These are phyloP conservation scores for Mystacornis crossleyi DNA, from an alignment of 2,113 vertebrate species.

Conservation along the genomic window DNA sequence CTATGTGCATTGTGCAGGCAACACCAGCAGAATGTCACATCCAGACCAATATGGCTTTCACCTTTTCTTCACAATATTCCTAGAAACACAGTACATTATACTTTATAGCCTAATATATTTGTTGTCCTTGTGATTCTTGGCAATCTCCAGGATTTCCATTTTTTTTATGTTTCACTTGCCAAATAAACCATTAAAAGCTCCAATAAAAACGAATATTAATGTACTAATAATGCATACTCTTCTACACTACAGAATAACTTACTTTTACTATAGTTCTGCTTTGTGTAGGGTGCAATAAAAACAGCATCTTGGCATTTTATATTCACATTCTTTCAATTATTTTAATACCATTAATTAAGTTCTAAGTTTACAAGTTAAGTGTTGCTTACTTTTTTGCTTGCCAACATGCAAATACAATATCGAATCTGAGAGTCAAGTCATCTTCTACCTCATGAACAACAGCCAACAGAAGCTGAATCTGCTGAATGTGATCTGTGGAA, in stretches of 20 bases:
- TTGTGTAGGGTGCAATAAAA: constrained; percentile 30
- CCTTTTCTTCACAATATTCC: not conserved
- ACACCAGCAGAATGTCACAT: not conserved
- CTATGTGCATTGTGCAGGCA: not conserved
- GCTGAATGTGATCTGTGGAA: not conserved
- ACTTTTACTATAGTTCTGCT: constrained; percentile 38
- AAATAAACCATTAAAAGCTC: constrained; percentile 51
- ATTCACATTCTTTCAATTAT: constrained; percentile 18
- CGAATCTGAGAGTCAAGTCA: not conserved
- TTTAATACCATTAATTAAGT: constrained; percentile 52
- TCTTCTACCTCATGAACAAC: not conserved
- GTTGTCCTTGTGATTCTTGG: constrained; percentile 26
- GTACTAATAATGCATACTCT: constrained; percentile 24
- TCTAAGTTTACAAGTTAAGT: constrained; percentile 25
- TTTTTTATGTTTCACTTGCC: constrained; percentile 36
- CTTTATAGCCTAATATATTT: not conserved
- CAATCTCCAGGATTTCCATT: not conserved
- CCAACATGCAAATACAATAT: not conserved
- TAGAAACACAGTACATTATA: not conserved
- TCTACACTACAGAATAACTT: not conserved
- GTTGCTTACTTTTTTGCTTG: constrained; percentile 27
- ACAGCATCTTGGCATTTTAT: constrained; percentile 17
- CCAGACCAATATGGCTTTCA: not conserved
- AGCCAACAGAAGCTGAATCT: not conserved
- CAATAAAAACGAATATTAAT: constrained; percentile 46